Percentiles rank a stretch among this genome's conserved stretches.
phyloP scores from a whole-genome alignment of 2,113 vertebrate genomes.

The Pituophis catenifer region DNA sequence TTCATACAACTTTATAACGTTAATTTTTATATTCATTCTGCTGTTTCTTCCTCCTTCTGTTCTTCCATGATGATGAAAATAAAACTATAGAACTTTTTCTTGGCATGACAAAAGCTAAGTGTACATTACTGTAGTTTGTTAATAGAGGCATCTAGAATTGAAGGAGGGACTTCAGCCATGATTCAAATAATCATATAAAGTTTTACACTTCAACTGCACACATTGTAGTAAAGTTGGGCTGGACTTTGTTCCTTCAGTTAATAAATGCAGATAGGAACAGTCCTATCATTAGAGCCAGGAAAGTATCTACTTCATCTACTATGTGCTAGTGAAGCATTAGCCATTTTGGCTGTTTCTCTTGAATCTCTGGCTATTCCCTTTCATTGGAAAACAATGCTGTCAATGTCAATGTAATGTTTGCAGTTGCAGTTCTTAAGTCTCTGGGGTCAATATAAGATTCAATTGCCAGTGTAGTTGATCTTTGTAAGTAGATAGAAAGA shows the following conservation, averaged over 20 bases:
- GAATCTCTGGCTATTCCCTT: background rate
- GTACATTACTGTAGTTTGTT: background rate
- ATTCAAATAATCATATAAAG: background rate
- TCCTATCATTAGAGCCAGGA: background rate
- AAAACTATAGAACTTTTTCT: background rate
- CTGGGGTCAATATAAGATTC: background rate
- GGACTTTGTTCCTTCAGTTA: background rate
- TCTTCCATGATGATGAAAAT: background rate
- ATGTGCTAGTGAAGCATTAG: background rate
- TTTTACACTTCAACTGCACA: background rate
- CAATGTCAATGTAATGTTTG: background rate
- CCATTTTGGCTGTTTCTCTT: background rate
- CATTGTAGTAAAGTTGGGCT: background rate
- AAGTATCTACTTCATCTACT: background rate
- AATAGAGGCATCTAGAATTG: background rate
- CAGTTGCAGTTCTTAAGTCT: background rate
- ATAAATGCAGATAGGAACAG: background rate
- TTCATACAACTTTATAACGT: rapidly evolving
- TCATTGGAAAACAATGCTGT: background rate
- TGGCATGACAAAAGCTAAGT: background rate
- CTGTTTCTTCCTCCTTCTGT: background rate
- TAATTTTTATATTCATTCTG: background rate
- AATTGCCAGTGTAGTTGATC: background rate
- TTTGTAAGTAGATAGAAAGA: background rate
- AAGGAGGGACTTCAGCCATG: background rate